phyloP scores from a whole-genome alignment of 1,140 invertebrate genomes.

The Mya arenaria region DNA sequence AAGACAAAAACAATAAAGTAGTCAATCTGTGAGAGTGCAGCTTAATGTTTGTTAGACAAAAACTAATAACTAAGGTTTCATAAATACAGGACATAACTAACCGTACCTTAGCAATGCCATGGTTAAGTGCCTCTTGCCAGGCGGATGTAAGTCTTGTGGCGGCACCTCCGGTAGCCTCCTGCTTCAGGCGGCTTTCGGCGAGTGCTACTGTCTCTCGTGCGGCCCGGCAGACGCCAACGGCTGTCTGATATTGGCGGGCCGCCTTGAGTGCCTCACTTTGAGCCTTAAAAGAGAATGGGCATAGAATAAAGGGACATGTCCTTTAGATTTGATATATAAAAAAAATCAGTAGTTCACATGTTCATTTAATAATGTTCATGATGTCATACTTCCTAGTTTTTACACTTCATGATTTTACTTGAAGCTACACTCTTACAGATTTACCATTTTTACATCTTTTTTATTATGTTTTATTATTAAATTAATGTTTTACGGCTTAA shows the following conservation, averaged over 20 bases:
- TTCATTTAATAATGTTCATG: not conserved
- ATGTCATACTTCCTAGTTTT: not conserved
- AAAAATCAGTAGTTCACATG: not conserved
- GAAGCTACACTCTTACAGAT: too few relatives aligned
- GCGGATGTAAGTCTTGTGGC: constrained; percentile 92
- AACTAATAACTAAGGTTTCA: too few relatives aligned
- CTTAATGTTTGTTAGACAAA: too few relatives aligned
- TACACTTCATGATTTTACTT: not conserved
- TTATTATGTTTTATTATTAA: too few relatives aligned
- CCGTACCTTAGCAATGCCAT: constrained; percentile 93
- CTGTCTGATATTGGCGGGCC: constrained; percentile 94
- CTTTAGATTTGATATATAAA: too few relatives aligned
- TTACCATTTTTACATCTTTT: too few relatives aligned
- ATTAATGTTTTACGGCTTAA: too few relatives aligned
- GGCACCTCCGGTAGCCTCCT: constrained; percentile 77
- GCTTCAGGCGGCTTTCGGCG: constrained; percentile 85
- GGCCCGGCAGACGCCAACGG: constrained; percentile 88
- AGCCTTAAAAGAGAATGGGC: constrained; percentile 81
- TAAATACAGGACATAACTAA: too few relatives aligned
- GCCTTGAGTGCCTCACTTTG: constrained; percentile 93
- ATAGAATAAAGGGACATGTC: too few relatives aligned
- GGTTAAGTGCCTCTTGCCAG: constrained; percentile 99
- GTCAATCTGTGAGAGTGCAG: too few relatives aligned
- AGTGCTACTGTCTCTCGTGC: constrained; percentile 97
- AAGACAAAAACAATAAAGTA: too few relatives aligned